Conservation (phyloP, 1,140 invertebrate genomes). For the Drosophila auraria region DNA sequence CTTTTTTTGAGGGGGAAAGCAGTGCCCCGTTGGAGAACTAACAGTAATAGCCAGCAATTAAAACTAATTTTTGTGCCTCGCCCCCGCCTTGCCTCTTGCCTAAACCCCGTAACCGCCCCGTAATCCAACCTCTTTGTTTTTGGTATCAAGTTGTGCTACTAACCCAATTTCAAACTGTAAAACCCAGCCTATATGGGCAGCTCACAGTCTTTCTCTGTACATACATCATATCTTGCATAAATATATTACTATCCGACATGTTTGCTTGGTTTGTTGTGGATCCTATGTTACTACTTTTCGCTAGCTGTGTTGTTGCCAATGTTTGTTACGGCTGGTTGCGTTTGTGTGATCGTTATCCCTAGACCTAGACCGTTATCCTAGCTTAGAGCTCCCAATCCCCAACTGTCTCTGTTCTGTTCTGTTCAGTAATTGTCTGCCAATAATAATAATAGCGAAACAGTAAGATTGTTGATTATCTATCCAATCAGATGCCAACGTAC, state of each 20-base stretch:
- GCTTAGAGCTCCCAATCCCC: slow-evolving; percentile 32
- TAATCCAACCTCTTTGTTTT: slow-evolving; percentile 24
- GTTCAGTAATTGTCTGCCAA: slow-evolving; percentile 42
- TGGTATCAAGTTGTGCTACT: slow-evolving; percentile 58
- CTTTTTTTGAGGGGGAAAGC: slow-evolving; percentile 21
- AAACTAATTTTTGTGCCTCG: slow-evolving; percentile 48
- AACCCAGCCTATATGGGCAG: slow-evolving; percentile 26
- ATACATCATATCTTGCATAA: slow-evolving; percentile 40
- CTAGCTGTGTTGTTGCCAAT: slow-evolving; percentile 59
- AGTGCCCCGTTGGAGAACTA: slow-evolving; percentile 30
- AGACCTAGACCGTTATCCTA: slow-evolving; percentile 17
- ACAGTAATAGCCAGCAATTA: slow-evolving; percentile 52
- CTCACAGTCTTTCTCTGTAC: slow-evolving; percentile 26
- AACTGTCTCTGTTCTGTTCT: slow-evolving; percentile 39
- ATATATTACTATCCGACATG: slow-evolving; percentile 41
- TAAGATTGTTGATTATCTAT: slow-evolving; percentile 32
- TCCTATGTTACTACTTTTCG: slow-evolving; percentile 39
- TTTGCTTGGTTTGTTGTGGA: slow-evolving; percentile 55
- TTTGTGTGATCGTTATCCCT: slow-evolving; percentile 31
- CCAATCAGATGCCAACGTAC: slow-evolving; percentile 56
- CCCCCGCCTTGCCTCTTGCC: slow-evolving; percentile 30
- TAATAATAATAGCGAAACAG: slow-evolving; percentile 31
- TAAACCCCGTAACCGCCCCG: slow-evolving; percentile 8
- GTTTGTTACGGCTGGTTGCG: slow-evolving; percentile 20
- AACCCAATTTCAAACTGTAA: slow-evolving; percentile 46